These are phyloP conservation scores for Aquatica leii DNA, from an alignment of 2,888 invertebrate genomes.

Conservation along the genomic window DNA sequence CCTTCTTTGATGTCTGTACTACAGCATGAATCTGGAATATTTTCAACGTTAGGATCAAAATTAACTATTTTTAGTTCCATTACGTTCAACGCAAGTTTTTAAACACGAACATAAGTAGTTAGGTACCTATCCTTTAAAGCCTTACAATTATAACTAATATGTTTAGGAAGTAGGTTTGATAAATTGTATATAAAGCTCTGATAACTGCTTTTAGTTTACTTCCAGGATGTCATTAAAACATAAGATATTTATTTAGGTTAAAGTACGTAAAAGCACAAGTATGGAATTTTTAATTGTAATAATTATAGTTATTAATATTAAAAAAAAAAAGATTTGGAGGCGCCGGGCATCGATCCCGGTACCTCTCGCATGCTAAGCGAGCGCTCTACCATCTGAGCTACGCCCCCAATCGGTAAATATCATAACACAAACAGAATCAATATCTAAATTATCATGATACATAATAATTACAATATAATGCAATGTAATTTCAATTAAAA, in stretches of 20 bases:
- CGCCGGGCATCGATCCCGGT: conserved; percentile 65
- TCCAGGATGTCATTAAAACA: conserved; percentile 6
- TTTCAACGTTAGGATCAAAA: too few relatives aligned
- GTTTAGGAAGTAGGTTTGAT: conserved; percentile 1
- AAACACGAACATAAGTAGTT: too few relatives aligned
- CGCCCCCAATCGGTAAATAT: conserved; percentile 44
- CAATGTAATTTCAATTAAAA: too few relatives aligned
- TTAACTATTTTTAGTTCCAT: too few relatives aligned
- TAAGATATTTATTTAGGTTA: not conserved
- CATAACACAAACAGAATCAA: too few relatives aligned
- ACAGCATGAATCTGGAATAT: too few relatives aligned
- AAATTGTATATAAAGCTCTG: not conserved
- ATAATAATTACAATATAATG: too few relatives aligned
- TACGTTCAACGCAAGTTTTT: too few relatives aligned
- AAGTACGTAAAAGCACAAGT: not conserved
- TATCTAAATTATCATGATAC: too few relatives aligned
- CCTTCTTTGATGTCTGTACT: too few relatives aligned
- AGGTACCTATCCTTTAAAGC: too few relatives aligned
- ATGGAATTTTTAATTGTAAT: not conserved
- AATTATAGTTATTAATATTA: not conserved
- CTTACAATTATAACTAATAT: not conserved
- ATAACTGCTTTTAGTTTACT: not conserved
- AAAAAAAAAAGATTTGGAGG: conserved; percentile 49
- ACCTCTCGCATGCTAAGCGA: conserved; percentile 68
- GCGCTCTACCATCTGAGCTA: conserved; percentile 67